Percentiles rank a stretch among this genome's conserved stretches.
Conservation (phyloP, 2,113 vertebrate species). For the Condylura cristata region DNA sequence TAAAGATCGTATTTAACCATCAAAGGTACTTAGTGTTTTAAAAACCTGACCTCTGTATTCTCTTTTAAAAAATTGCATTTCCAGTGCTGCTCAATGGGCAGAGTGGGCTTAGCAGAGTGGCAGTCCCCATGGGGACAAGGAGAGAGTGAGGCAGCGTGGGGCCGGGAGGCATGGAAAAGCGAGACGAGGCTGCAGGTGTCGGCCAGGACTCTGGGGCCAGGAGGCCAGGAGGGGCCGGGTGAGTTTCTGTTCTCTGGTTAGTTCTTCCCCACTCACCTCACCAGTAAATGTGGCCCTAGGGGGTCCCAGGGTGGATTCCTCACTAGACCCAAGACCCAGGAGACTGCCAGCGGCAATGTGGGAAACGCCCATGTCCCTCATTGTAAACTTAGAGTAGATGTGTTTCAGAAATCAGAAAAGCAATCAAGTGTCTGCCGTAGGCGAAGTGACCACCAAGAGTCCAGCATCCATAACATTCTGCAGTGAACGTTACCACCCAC, state of each 20-base stretch:
- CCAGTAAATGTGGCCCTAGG: neutral
- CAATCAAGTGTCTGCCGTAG: rapidly evolving
- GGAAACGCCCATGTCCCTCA: neutral
- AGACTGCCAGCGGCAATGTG: neutral
- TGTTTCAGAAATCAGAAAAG: neutral
- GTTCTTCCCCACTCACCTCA: neutral
- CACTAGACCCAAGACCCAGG: neutral
- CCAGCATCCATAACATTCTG: neutral
- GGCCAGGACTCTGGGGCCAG: neutral
- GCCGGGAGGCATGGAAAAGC: neutral
- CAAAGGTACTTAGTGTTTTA: neutral
- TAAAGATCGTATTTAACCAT: neutral
- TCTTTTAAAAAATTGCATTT: neutral
- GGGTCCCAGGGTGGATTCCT: neutral
- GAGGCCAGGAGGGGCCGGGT: neutral
- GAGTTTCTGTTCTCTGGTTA: neutral
- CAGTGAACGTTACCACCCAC: neutral
- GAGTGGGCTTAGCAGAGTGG: neutral
- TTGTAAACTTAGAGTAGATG: neutral
- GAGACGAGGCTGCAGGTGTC: neutral
- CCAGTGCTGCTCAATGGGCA: too few relatives aligned
- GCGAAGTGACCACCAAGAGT: rapidly evolving
- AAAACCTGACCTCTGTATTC: neutral
- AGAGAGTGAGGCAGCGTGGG: neutral
- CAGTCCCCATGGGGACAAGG: neutral